phyloP scores from a whole-genome alignment of 2,113 vertebrate genomes.

The Corynorhinus townsendii region DNA sequence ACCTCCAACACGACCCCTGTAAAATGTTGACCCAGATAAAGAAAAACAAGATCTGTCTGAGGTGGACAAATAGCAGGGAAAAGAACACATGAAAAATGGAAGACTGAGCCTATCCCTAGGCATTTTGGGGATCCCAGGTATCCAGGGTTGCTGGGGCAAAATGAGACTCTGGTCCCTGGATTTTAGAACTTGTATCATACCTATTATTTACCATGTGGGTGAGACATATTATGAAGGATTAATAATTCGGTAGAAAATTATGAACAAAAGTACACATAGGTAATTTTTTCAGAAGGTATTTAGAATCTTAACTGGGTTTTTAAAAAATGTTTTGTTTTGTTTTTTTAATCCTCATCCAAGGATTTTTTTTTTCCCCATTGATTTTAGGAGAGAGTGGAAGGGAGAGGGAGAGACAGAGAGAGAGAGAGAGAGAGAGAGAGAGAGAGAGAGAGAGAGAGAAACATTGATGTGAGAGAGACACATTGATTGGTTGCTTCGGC shows the following conservation, averaged over 20 bases:
- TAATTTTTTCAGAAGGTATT: not conserved
- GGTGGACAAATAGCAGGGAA: not conserved
- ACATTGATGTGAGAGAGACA: too few relatives aligned
- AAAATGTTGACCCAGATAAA: not conserved
- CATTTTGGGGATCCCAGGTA: not conserved
- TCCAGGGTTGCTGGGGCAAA: not conserved
- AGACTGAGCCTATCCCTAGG: not conserved
- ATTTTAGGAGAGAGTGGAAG: too few relatives aligned
- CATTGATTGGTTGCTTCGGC: too few relatives aligned
- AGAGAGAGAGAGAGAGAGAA: too few relatives aligned
- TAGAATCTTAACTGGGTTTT: not conserved
- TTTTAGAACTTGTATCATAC: not conserved
- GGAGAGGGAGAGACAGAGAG: too few relatives aligned
- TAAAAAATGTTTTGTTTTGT: not conserved
- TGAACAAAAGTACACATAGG: not conserved
- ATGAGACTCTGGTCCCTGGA: not conserved
- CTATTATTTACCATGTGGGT: not conserved
- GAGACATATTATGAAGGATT: not conserved
- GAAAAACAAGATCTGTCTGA: not conserved
- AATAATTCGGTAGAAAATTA: not conserved
- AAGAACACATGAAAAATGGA: not conserved
- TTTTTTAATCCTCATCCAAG: too few relatives aligned
- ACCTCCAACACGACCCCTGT: not conserved
- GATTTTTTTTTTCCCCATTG: too few relatives aligned
- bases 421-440: too few relatives aligned